Base-by-base conservation (phyloP, 2,888 invertebrate species). In the Zaprionus lineosus region DNA sequence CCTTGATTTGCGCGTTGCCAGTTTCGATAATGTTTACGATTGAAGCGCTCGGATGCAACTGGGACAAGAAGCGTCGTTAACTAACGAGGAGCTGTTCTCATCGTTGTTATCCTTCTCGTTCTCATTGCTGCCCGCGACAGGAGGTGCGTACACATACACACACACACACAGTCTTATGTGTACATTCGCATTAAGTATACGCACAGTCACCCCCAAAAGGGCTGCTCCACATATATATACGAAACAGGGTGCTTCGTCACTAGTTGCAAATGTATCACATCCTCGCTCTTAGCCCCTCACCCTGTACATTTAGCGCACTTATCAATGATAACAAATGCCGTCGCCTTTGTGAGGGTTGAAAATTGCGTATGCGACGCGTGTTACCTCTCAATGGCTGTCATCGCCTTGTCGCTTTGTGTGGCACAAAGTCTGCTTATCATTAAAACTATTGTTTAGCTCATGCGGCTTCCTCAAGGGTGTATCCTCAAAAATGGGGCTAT, bases 21-120 rank as follows among this genome's bases (percentile, higher is more conserved):
- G 76, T 66, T 69, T 63, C 56, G 74, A 75, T 85, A 86, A 79
- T 74, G 86, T 77, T 81, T 67, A 86, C 88, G 55, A 86, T 66
- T 74, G 65, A 70, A 86, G 76, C 71, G 84, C 82, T 88, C 88
- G 83, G 87, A 88, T 88, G 88, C 86, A 88, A 88, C 88, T 88
- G 67, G 87, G 72, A 68, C 76, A 62, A 65, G 69, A 65, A 66
- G 70, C 75, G 82, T 81, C 82, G 87, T 86, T 79, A 79, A 86
- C 77, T 74, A 82, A 60, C 82, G 78, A 73, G 59, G 52, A 57
- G 61, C 75, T 59, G 33, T 79, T 62, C 70, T 71, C 66, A 63
- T 52, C 69, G 70, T 63, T 44, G 56, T 46, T 62, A 74, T 63
- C 69, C 62, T 72, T 63, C 56, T 75, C 44, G 63, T 31, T 40